phyloP scores from a whole-genome alignment of 2,797 vertebrate species.

The Myoxocephalus aenaeus region DNA sequence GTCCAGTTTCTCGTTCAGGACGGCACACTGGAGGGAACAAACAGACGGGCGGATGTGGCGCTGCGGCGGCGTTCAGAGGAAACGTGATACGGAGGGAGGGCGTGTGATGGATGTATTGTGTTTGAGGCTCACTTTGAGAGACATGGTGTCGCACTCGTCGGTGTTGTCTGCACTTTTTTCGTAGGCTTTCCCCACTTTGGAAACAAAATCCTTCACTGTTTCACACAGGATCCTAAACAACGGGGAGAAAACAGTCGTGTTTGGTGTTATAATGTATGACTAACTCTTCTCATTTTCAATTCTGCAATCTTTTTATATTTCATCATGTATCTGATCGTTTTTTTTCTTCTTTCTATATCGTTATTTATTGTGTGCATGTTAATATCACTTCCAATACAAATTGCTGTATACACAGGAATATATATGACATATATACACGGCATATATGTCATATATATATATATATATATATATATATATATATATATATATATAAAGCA shows the following conservation, averaged over 20 bases:
- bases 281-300: background rate
- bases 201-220: slow-evolving; percentile 97
- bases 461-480: background rate
- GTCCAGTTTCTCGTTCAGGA: slow-evolving; percentile 96
- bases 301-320: background rate
- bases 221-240: slow-evolving; percentile 93
- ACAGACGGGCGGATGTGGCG: background rate
- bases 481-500: background rate
- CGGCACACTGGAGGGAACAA: slow-evolving; percentile 84
- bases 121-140: slow-evolving; percentile 89
- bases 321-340: background rate
- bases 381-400: no score
- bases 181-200: slow-evolving; percentile 95
- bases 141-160: slow-evolving; percentile 91
- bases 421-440: no score
- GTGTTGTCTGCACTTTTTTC: slow-evolving; percentile 91
- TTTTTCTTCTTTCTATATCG: background rate
- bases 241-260: background rate
- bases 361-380: background rate
- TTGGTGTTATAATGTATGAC: background rate
- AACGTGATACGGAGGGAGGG: background rate
- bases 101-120: background rate
- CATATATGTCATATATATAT: background rate
- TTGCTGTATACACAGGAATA: background rate
- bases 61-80: background rate